Evolutionary conservation across 2,888 invertebrate genomes (phyloP), one percentile per base, ranked within the genome.

Genomic region (Parnassius glacialis): DNA sequence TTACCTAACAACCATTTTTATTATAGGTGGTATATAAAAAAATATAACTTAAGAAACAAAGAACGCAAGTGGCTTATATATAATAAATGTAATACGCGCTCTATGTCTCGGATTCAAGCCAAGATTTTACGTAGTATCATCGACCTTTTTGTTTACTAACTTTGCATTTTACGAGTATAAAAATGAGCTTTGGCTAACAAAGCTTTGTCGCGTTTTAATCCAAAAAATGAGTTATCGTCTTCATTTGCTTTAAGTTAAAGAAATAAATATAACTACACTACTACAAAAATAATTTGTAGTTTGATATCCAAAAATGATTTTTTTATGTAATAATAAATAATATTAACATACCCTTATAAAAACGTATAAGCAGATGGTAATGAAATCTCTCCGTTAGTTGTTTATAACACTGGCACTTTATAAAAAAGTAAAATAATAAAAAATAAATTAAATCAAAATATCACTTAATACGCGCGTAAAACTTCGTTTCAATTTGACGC

Each of bases 81-180:
- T 3, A 11, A 11, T 44, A n/a, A 45, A n/a, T 1, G 45, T 45
- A 45, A 53, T 13, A 12, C 53, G 44, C 44, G 13, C 16, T 53
- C 2, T 25, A 34, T 3, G 5, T 34, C 56, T 55, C 9, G 55
- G 55, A 55, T 12, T 16, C 44, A 7, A 13, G 55, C 60, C 60
- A 60, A 55, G 44, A 43, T 54, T 52, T 57, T 43, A 10, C 9
- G 50, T 13, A 20, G 60, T 55, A 42, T 53, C 54, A 54, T 54
- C 54, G 44, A 50, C n/a, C 60, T 13, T 50, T 43, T 54, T 60
- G 60, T 55, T 60, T 54, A 54, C 54, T 50, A 55, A 50, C 12
- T 25, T 16, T 44, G 20, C 34, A 34, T 34, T 34, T 34, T 34
- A 34, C 34, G 34, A 34, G 34, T 7, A 34, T 34, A 34, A 5